Conservation (phyloP, 1,140 invertebrate species). For the Araneus ventricosus region DNA sequence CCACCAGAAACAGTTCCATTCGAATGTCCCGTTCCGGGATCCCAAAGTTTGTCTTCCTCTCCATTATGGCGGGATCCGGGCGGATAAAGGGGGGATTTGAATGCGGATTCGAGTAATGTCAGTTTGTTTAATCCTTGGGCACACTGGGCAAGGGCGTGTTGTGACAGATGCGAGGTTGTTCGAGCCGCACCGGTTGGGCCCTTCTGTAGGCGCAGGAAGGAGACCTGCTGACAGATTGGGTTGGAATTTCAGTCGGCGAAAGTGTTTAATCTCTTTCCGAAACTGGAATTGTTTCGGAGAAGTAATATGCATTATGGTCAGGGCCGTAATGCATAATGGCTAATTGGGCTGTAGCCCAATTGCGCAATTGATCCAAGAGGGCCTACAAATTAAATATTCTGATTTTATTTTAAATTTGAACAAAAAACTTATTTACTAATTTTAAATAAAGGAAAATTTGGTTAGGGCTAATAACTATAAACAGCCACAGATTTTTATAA, state of each 20-base stretch:
- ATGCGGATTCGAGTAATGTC: neutral
- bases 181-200: neutral
- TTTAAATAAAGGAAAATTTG: no score
- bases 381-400: no score
- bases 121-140: constrained; percentile 36
- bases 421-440: no score
- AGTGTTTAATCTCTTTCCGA: neutral
- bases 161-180: constrained; percentile 22
- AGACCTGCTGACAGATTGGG: neutral
- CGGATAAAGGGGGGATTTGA: neutral
- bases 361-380: no score
- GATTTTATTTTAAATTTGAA: no score
- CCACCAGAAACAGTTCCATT: neutral
- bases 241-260: neutral
- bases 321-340: no score
- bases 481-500: no score
- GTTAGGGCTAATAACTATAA: no score
- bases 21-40: neutral
- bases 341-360: no score
- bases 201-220: neutral
- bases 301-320: no score
- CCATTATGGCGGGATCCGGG: neutral
- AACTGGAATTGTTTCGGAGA: no score
- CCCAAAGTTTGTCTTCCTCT: constrained; percentile 47
- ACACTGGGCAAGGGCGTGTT: neutral